These are phyloP conservation scores for Patella pellucida DNA, from an alignment of 2,888 invertebrate genomes.

Conservation along the genomic window DNA sequence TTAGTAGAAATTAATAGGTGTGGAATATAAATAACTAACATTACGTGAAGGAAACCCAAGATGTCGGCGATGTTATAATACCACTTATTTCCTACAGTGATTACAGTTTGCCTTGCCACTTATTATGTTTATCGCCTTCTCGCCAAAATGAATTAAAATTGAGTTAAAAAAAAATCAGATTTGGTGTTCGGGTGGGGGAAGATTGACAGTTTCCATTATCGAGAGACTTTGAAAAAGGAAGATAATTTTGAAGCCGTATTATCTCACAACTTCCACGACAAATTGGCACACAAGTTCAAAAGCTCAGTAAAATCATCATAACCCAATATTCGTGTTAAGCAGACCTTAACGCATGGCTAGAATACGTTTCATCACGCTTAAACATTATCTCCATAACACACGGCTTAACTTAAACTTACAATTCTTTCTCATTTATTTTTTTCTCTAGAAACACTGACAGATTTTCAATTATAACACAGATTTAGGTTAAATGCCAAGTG, in stretches of 20 bases:
- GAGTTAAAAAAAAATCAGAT: not conserved
- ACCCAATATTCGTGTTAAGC: not conserved
- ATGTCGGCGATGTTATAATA: not conserved
- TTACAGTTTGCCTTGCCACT: not conserved
- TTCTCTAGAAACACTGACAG: too few relatives aligned
- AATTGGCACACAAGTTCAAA: conserved; percentile 7
- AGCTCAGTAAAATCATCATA: not conserved
- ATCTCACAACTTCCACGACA: conserved; percentile 7
- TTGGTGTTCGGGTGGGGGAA: not conserved
- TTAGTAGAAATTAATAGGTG: conserved; percentile 1
- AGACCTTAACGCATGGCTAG: not conserved
- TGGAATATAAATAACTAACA: not conserved
- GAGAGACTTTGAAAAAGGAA: conserved; percentile 5
- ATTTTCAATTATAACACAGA: too few relatives aligned
- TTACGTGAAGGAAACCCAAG: not conserved
- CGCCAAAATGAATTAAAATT: not conserved
- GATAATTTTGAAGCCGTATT: conserved; percentile 7
- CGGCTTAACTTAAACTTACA: too few relatives aligned
- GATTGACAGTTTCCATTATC: conserved; percentile 8
- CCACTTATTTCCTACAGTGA: not conserved
- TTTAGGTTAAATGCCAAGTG: too few relatives aligned
- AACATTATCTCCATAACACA: too few relatives aligned
- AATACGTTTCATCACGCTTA: too few relatives aligned
- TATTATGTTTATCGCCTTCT: conserved; percentile 3
- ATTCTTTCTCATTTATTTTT: too few relatives aligned